Conservation (phyloP, 2,113 vertebrate genomes). For the Pterocles burchelli region DNA sequence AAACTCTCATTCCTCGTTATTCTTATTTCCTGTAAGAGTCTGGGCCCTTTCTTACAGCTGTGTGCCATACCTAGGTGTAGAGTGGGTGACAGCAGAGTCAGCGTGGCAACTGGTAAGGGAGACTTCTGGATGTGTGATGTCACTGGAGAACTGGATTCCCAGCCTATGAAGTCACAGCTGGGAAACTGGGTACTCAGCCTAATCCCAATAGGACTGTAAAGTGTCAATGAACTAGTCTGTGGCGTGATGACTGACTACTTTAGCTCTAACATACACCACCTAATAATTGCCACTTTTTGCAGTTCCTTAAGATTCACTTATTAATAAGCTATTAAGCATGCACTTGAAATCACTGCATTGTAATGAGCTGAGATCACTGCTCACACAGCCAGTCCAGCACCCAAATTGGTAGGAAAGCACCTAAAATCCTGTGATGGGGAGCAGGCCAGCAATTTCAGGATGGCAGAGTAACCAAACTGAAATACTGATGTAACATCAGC, state of each 20-base stretch:
- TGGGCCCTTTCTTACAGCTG: neutral
- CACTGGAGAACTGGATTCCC: constrained; percentile 20
- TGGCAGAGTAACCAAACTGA: neutral
- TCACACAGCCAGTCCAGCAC: neutral
- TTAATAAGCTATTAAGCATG: constrained; percentile 41
- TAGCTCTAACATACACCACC: neutral
- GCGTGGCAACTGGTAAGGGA: neutral
- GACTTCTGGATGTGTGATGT: constrained; percentile 7
- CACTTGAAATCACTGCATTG: constrained; percentile 20
- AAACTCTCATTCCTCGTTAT: neutral
- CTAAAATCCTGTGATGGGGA: neutral
- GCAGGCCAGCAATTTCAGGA: neutral
- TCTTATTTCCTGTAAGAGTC: neutral
- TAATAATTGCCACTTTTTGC: neutral
- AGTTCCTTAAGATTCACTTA: constrained; percentile 26
- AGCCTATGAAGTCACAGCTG: constrained; percentile 53
- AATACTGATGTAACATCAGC: neutral
- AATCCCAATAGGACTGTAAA: constrained; percentile 34
- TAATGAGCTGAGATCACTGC: constrained; percentile 33
- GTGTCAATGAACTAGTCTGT: neutral
- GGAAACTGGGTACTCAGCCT: constrained; percentile 36
- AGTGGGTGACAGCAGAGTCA: neutral
- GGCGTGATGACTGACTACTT: neutral
- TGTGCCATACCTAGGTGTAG: neutral
- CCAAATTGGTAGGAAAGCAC: constrained; percentile 25